A percentile compares a stretch with the other conserved stretches of the same genome.
These are phyloP conservation scores for Hydrophis major DNA, from an alignment of 2,797 vertebrate genomes.

Conservation along the genomic window DNA sequence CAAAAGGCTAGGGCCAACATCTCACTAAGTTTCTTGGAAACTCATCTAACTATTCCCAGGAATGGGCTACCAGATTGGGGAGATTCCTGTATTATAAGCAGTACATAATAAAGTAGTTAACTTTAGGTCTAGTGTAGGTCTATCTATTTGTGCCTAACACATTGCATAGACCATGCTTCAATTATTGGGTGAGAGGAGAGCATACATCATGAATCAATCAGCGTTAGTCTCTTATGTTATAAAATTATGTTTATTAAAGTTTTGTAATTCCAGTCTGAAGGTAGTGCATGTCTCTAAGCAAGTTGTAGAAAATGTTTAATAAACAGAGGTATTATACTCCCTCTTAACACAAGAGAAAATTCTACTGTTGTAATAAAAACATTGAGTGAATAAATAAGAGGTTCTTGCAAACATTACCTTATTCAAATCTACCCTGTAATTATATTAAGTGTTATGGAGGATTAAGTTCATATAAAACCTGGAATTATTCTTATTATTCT, in stretches of 20 bases:
- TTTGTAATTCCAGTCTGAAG: constrained; percentile 11
- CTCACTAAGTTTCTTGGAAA: not conserved
- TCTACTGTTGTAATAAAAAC: not conserved
- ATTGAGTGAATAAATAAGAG: not conserved
- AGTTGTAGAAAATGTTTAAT: not conserved
- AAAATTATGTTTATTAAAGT: constrained; percentile 21
- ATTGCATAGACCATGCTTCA: not conserved
- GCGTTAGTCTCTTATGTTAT: constrained; percentile 1
- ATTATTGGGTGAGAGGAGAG: not conserved
- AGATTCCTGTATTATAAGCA: not conserved
- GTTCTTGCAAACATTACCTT: not conserved
- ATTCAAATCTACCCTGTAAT: not conserved
- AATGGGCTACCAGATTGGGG: not conserved
- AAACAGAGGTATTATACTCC: not conserved
- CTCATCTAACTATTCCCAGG: not conserved
- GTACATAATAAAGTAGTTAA: not conserved
- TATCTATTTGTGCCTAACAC: not conserved
- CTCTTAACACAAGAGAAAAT: constrained; percentile 1
- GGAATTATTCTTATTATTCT: not conserved
- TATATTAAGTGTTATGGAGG: not conserved
- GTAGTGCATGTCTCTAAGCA: not conserved
- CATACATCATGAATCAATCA: not conserved
- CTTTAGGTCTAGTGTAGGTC: not conserved
- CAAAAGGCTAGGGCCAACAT: not conserved
- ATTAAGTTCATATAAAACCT: not conserved